phyloP scores from a whole-genome alignment of 2,113 vertebrate species.

The Catharus fuscescens region DNA sequence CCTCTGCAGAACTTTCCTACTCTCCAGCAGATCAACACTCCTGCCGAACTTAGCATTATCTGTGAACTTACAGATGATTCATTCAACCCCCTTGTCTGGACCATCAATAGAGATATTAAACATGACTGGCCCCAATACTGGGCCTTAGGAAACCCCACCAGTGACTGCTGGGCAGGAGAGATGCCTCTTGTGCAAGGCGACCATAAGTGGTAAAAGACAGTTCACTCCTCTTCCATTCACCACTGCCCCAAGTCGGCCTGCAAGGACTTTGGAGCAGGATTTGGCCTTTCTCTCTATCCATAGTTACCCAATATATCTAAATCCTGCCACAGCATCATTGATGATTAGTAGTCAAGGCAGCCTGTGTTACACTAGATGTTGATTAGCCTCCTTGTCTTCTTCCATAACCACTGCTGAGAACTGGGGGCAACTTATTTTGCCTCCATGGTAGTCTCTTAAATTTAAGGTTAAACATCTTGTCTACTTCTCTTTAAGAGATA shows the following conservation, averaged over 20 bases:
- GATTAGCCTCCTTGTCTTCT: not conserved
- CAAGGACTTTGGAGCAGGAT: not conserved
- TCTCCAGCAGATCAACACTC: not conserved
- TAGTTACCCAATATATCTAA: not conserved
- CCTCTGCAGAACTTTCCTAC: not conserved
- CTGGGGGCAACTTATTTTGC: not conserved
- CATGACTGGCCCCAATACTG: not conserved
- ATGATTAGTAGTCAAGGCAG: not conserved
- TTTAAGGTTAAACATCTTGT: not conserved
- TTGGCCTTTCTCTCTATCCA: not conserved
- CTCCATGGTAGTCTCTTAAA: not conserved
- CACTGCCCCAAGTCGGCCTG: not conserved
- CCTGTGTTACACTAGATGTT: not conserved
- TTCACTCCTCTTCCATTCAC: not conserved
- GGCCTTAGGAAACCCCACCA: not conserved
- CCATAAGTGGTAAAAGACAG: not conserved
- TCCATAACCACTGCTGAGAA: not conserved
- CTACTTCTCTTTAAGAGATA: not conserved
- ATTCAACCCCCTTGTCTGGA: too few relatives aligned
- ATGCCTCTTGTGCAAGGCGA: not conserved
- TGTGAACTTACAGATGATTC: fast-evolving
- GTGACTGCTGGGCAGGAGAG: not conserved
- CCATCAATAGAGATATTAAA: not conserved
- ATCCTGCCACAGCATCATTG: fast-evolving
- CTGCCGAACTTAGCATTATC: fast-evolving